A percentile compares a stretch with the other conserved stretches of the same genome.
These are phyloP conservation scores for Gortyna flavago DNA, from an alignment of 2,888 invertebrate genomes.

Conservation along the genomic window DNA sequence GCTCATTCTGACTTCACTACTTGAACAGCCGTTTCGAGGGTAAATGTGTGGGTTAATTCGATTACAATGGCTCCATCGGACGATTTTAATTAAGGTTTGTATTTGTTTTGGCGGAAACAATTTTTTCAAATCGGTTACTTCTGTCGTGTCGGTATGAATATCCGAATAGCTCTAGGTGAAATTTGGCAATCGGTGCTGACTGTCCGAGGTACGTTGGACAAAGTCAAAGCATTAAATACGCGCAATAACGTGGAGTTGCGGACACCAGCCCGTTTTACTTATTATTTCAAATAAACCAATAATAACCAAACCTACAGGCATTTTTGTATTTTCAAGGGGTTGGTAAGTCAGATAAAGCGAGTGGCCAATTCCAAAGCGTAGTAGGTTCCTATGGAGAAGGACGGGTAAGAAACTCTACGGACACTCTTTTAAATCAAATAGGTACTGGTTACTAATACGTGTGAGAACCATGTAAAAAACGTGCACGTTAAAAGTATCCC, in stretches of 20 bases:
- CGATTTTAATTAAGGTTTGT: slow-evolving; percentile 52
- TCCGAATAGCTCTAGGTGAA: background rate
- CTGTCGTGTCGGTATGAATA: background rate
- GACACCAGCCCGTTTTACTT: too few species aligned
- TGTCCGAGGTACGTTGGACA: background rate
- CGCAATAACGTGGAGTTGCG: too few species aligned
- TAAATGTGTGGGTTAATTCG: slow-evolving; percentile 64
- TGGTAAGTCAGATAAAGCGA: background rate
- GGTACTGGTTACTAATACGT: background rate
- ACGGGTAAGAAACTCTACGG: background rate
- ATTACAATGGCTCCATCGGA: slow-evolving; percentile 56
- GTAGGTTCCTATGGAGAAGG: background rate
- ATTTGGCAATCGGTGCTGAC: background rate
- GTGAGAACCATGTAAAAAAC: background rate
- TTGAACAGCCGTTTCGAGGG: slow-evolving; percentile 58
- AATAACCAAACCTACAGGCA: background rate
- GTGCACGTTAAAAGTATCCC: background rate
- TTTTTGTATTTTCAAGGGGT: background rate
- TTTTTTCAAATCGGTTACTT: background rate
- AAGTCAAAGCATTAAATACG: background rate
- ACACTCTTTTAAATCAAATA: background rate
- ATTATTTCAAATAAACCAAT: too few species aligned
- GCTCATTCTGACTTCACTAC: slow-evolving; percentile 75
- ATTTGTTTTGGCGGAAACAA: slow-evolving; percentile 13
- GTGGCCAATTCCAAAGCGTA: background rate